These are phyloP conservation scores for Gambusia holbrooki DNA, from an alignment of 2,113 vertebrate genomes.

Conservation along the genomic window DNA sequence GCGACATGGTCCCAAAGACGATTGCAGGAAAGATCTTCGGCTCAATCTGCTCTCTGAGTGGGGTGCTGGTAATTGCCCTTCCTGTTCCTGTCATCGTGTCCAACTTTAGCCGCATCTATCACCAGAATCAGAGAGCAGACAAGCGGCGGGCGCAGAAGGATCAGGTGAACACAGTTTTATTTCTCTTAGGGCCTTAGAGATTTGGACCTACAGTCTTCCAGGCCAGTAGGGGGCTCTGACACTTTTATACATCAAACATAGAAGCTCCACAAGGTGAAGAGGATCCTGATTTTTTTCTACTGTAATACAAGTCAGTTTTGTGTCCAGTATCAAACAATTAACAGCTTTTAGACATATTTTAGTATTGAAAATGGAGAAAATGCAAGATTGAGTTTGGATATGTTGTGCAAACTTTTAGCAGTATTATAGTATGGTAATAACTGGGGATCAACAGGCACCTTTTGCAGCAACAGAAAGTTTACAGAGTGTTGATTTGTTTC, in stretches of 20 bases:
- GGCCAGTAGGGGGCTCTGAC: conserved; percentile 17
- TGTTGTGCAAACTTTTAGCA: too few relatives aligned
- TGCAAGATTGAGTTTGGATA: too few relatives aligned
- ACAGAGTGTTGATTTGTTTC: too few relatives aligned
- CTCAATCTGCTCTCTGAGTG: conserved; percentile 97
- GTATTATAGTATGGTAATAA: too few relatives aligned
- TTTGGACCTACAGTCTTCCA: conserved; percentile 35
- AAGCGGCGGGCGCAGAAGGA: conserved; percentile 95
- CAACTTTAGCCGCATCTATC: conserved; percentile 99
- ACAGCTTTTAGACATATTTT: not conserved
- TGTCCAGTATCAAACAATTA: not conserved
- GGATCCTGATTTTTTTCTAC: not conserved
- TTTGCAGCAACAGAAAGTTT: too few relatives aligned
- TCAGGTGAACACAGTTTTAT: conserved; percentile 75
- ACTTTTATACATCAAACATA: conserved; percentile 20
- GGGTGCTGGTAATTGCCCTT: conserved; percentile 96
- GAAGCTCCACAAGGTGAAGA: conserved; percentile 22
- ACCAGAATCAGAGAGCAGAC: conserved; percentile 98
- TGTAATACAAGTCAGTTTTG: not conserved
- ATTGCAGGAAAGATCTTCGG: conserved; percentile 98
- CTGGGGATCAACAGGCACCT: too few relatives aligned
- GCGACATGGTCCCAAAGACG: conserved; percentile 99
- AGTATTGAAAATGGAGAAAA: not conserved
- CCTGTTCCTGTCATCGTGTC: conserved; percentile 98
- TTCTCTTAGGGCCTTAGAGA: conserved; percentile 44